Conservation (phyloP, 2,888 invertebrate genomes). For the Napeogenes inachia region DNA sequence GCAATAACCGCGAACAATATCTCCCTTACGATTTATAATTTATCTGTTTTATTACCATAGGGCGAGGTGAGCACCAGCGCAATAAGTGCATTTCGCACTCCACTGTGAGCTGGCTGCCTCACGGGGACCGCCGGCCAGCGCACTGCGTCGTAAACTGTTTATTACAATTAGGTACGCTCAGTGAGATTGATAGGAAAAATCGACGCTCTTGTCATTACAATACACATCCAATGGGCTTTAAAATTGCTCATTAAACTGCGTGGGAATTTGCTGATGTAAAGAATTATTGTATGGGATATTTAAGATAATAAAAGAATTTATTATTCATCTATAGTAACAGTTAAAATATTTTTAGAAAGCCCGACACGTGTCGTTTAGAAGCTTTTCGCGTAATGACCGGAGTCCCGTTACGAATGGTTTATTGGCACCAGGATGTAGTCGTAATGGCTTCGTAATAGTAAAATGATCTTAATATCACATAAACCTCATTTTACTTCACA, state of each 20-base stretch:
- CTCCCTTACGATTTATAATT: slow-evolving; percentile 68
- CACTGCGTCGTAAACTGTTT: slow-evolving; percentile 27
- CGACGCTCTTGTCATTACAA: slow-evolving; percentile 5
- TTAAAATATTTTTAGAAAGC: neutral
- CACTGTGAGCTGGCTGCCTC: slow-evolving; percentile 17
- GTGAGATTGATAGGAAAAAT: slow-evolving; percentile 9
- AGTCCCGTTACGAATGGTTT: slow-evolving; percentile 53
- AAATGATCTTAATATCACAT: slow-evolving; percentile 67
- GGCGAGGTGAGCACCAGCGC: slow-evolving; percentile 30
- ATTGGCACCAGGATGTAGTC: slow-evolving; percentile 62
- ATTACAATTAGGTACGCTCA: slow-evolving; percentile 23
- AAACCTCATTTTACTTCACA: slow-evolving; percentile 43
- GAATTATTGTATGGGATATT: slow-evolving; percentile 14
- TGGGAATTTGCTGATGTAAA: slow-evolving; percentile 10
- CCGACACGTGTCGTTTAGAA: slow-evolving; percentile 24
- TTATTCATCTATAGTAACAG: neutral
- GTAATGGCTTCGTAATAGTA: slow-evolving; percentile 68
- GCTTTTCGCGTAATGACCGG: slow-evolving; percentile 36
- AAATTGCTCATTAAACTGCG: slow-evolving; percentile 9
- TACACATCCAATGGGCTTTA: slow-evolving; percentile 14
- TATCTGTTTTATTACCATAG: slow-evolving; percentile 62
- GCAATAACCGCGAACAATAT: slow-evolving; percentile 59
- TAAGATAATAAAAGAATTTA: neutral
- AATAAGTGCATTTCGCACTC: slow-evolving; percentile 22
- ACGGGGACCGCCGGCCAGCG: slow-evolving; percentile 9